Evolutionary conservation across 2,888 invertebrate species (phyloP).

Genomic region (Psylliodes chrysocephalus): DNA sequence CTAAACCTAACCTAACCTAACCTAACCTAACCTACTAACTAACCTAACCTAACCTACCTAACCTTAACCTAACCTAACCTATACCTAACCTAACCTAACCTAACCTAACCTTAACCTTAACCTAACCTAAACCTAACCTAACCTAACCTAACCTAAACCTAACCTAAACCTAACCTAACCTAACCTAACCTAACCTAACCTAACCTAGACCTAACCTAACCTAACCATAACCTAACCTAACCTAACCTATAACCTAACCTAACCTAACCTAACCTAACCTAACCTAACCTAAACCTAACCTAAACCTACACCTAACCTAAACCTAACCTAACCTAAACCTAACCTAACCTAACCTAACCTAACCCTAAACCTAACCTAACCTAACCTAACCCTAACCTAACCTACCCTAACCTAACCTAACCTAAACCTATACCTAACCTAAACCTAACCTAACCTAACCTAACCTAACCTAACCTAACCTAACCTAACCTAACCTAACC

Average conservation of each 20-base stretch:
- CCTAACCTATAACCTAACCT: constrained; percentile 41
- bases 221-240: constrained; percentile 43
- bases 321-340: constrained; percentile 35
- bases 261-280: constrained; percentile 41
- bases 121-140: constrained; percentile 43
- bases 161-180: constrained; percentile 43
- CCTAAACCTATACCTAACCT: constrained; percentile 16
- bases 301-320: constrained; percentile 36
- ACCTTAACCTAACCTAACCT: constrained; percentile 12
- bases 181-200: constrained; percentile 44
- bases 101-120: constrained; percentile 22
- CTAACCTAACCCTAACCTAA: constrained; percentile 40
- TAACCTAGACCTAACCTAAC: too few species aligned
- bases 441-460: constrained; percentile 17
- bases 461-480: constrained; percentile 6
- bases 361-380: constrained; percentile 40
- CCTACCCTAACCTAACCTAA: constrained; percentile 28
- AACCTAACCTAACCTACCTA: constrained; percentile 13
- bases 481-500: constrained; percentile 38
- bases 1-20: constrained; percentile 12
- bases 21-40: constrained; percentile 14
- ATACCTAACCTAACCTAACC: constrained; percentile 18
- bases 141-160: too few species aligned
- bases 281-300: too few species aligned
- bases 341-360: constrained; percentile 37